Evolutionary conservation across 2,888 invertebrate genomes (phyloP).

Genomic region (Fragum sueziense): DNA sequence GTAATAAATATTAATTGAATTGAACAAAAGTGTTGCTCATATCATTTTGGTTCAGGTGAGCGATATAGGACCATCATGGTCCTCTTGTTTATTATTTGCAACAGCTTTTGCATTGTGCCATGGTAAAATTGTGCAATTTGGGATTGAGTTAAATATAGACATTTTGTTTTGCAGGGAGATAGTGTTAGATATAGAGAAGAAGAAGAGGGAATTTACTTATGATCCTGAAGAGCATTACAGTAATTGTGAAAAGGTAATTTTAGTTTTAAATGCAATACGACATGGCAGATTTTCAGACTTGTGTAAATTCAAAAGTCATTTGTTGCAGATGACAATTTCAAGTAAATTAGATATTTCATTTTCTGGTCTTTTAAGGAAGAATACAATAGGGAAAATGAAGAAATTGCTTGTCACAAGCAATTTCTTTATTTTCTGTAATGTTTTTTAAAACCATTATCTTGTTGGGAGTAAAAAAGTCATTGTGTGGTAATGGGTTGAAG

Average conservation of each 20-base stretch:
- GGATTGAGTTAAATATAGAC: too few relatives aligned
- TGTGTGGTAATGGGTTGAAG: too few relatives aligned
- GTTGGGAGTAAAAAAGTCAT: too few relatives aligned
- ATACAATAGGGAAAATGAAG: neutral
- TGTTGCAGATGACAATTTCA: neutral
- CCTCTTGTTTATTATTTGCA: too few relatives aligned
- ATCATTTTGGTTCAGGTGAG: too few relatives aligned
- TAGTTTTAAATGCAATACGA: neutral
- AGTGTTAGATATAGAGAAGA: conserved; percentile 65
- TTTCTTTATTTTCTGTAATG: neutral
- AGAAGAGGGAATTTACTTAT: conserved; percentile 57
- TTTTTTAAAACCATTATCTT: neutral
- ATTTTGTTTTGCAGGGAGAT: conserved; percentile 64
- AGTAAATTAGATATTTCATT: neutral
- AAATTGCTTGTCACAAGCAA: neutral
- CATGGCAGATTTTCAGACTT: neutral
- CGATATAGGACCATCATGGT: too few relatives aligned
- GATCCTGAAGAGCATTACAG: conserved; percentile 70
- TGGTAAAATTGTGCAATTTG: too few relatives aligned
- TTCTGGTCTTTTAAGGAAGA: too few relatives aligned
- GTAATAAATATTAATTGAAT: too few relatives aligned
- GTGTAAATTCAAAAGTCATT: neutral
- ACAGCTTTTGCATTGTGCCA: too few relatives aligned
- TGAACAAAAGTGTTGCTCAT: too few relatives aligned
- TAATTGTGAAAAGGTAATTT: conserved; percentile 75